Percentiles rank a stretch among this genome's conserved stretches.
These are phyloP conservation scores for Panurus biarmicus DNA, from an alignment of 2,113 vertebrate species.

Conservation along the genomic window DNA sequence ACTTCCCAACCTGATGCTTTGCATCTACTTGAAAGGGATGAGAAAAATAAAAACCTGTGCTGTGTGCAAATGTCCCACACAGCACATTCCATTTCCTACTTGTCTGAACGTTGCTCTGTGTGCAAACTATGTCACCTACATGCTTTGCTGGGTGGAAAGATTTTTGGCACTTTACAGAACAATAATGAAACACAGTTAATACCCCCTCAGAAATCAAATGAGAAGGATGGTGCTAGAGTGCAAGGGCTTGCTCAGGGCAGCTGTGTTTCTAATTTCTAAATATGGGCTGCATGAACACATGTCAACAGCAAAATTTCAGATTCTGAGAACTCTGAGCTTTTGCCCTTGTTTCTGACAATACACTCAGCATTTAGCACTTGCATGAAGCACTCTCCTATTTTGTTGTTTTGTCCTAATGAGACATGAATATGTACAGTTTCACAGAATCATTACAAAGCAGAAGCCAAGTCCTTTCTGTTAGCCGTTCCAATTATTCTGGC, in stretches of 20 bases:
- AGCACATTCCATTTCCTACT: background rate
- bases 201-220: background rate
- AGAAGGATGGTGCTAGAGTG: background rate
- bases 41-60: background rate
- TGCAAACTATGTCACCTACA: background rate
- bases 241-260: background rate
- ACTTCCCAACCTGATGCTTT: background rate
- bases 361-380: background rate
- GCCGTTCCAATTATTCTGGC: background rate
- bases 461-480: background rate
- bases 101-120: background rate
- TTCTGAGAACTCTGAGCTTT: background rate
- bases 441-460: background rate
- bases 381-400: background rate
- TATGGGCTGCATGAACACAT: background rate
- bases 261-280: background rate
- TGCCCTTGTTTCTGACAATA: background rate
- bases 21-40: background rate
- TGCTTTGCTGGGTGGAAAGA: background rate
- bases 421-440: background rate
- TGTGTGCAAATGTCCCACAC: fast-evolving
- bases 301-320: background rate
- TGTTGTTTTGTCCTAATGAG: background rate
- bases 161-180: background rate
- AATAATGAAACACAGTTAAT: background rate